Evolutionary conservation across 2,113 vertebrate species (phyloP).

Genomic region (Crotalus viridis): DNA sequence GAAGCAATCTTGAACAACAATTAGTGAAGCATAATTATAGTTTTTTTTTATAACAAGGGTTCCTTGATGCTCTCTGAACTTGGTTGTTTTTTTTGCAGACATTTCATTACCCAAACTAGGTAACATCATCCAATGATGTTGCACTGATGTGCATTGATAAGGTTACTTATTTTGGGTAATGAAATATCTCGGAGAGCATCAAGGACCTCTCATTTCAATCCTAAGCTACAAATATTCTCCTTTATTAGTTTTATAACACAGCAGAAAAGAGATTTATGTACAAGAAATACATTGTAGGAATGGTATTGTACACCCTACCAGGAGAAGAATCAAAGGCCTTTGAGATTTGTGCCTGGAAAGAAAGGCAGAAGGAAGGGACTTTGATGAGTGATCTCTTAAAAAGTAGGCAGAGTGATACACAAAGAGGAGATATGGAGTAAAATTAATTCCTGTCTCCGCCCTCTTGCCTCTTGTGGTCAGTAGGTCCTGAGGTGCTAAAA

Average conservation of each 20-base stretch:
- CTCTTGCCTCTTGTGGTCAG: background rate
- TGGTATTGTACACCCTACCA: background rate
- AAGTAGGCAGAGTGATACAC: background rate
- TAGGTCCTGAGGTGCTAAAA: background rate
- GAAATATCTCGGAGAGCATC: background rate
- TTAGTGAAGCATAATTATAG: background rate
- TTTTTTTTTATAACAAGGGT: background rate
- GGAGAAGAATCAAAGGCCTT: background rate
- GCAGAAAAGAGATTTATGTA: background rate
- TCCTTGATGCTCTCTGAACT: background rate
- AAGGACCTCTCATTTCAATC: background rate
- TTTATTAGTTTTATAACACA: background rate
- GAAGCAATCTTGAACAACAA: background rate
- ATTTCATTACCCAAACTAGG: background rate
- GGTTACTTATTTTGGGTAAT: background rate
- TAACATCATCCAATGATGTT: background rate
- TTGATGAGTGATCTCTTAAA: background rate
- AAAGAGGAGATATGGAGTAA: background rate
- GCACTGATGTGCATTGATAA: background rate
- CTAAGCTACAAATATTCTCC: background rate
- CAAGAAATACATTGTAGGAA: background rate
- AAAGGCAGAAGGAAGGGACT: background rate
- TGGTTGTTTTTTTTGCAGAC: background rate
- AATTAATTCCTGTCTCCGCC: background rate
- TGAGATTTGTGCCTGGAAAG: background rate